These are phyloP conservation scores for Protobothrops mucrosquamatus DNA, from an alignment of 2,113 vertebrate genomes.

Conservation along the genomic window DNA sequence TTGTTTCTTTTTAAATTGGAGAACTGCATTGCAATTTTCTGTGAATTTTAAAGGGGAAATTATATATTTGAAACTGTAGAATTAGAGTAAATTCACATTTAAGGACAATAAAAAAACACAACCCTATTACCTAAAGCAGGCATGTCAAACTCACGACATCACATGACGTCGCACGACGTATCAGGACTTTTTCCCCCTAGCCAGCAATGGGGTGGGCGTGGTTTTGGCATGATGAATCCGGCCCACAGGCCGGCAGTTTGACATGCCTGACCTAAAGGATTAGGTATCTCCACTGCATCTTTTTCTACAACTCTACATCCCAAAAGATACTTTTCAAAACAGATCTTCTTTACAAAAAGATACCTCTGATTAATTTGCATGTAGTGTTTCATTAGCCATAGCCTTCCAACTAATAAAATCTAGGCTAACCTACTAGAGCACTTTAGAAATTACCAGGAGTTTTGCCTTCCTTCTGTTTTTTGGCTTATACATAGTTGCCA, in stretches of 20 bases:
- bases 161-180: too few species aligned
- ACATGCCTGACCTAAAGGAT: background rate
- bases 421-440: background rate
- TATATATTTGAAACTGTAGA: background rate
- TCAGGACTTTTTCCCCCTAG: too few species aligned
- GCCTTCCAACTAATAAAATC: background rate
- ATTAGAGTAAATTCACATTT: background rate
- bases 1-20: background rate
- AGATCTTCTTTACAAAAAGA: background rate
- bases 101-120: background rate
- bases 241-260: too few species aligned
- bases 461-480: background rate
- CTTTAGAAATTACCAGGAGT: background rate
- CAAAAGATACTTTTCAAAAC: background rate
- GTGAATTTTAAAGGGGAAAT: background rate
- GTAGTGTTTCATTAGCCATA: background rate
- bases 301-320: background rate
- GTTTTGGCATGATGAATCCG: too few species aligned
- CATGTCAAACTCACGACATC: too few species aligned
- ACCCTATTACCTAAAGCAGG: background rate
- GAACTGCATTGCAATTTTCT: background rate
- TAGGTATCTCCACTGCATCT: background rate
- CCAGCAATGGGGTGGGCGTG: too few species aligned
- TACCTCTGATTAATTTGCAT: background rate
- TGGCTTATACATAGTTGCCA: background rate